Percentiles rank a stretch among this genome's conserved stretches.
Conservation (phyloP, 1,140 invertebrate genomes). For the Babylonia areolata region DNA sequence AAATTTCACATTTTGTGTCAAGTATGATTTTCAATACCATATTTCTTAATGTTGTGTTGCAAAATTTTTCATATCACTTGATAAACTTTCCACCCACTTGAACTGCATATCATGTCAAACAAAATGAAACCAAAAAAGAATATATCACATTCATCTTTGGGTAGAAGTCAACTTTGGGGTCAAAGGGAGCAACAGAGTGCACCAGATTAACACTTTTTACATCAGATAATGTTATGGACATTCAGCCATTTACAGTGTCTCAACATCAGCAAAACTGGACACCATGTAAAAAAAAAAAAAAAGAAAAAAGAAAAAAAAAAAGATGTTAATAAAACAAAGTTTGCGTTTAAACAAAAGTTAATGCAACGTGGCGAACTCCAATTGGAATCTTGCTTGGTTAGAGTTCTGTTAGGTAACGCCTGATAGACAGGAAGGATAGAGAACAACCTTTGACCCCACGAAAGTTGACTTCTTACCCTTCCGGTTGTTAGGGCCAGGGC, state of each 20-base stretch:
- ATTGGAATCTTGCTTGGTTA: slow-evolving; percentile 49
- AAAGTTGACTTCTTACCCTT: slow-evolving; percentile 54
- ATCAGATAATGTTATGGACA: too few species aligned
- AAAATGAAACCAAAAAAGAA: not conserved
- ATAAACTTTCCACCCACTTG: not conserved
- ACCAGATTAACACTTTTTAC: not conserved
- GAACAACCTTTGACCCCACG: slow-evolving; percentile 54
- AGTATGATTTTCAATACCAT: not conserved
- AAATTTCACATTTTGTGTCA: not conserved
- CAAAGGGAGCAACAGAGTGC: slow-evolving; percentile 38
- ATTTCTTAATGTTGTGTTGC: not conserved
- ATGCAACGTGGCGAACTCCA: slow-evolving; percentile 45
- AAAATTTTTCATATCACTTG: too few species aligned
- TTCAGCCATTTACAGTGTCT: too few species aligned
- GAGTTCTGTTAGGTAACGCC: not conserved
- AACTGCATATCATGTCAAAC: slow-evolving; percentile 12
- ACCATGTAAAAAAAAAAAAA: not conserved
- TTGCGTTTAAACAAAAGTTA: not conserved
- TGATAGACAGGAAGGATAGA: slow-evolving; percentile 20
- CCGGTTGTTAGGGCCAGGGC: not conserved
- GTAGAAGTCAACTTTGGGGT: slow-evolving; percentile 45
- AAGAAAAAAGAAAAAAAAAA: too few species aligned
- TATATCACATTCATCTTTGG: slow-evolving; percentile 12
- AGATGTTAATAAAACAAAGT: not conserved
- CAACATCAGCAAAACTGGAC: not conserved